Evolutionary conservation across 1,140 invertebrate genomes (phyloP), one percentile per base, ranked within the genome.

Genomic region (Drosophila melanica): DNA sequence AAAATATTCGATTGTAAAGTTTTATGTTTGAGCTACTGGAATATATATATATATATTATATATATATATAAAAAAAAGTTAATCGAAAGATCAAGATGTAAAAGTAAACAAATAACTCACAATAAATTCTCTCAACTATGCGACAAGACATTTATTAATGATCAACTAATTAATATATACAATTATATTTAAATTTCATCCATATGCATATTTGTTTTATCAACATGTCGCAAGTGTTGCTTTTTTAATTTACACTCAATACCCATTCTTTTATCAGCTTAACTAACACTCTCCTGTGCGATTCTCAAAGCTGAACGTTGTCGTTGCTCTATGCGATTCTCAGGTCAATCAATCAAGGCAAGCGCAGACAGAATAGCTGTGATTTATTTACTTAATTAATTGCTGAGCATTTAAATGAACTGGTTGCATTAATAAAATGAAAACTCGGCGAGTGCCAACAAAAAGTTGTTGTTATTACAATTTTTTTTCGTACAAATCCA

Each of bases 321-420:
- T 11, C 27, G 50, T 18, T 58, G 39, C 73, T 68, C 20, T 47
- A 9, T 14, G 14, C n/a, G 37, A 48, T 44, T 66, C 41, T 50
- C 63, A 62, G 20, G 30, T 20, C 64, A 55, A 48, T 30, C 58
- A 54, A 37, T 65, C 50, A 11, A 33, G 50, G n/a, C 14, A 65
- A 23, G 54, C 55, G 53, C 41, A 60, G 68, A 72, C 53, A 70
- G 65, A 75, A 57, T 62, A 23, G 69, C 64, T 48, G 69, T 84
- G 68, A 85, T 86, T 86, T 75, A 85, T 75, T 89, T 69, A 48
- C 68, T 77, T 90, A 85, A 90, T 85, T 87, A 84, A 80, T 69
- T 75, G 77, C 27, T 50, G 47, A 63, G 65, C 81, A 84, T 73
- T 87, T 67, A 73, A 64, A 74, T 71, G 37, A 79, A 50, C 62